These are phyloP conservation scores for Charadrius vociferus DNA, from an alignment of 2,113 vertebrate genomes.

Conservation along the genomic window DNA sequence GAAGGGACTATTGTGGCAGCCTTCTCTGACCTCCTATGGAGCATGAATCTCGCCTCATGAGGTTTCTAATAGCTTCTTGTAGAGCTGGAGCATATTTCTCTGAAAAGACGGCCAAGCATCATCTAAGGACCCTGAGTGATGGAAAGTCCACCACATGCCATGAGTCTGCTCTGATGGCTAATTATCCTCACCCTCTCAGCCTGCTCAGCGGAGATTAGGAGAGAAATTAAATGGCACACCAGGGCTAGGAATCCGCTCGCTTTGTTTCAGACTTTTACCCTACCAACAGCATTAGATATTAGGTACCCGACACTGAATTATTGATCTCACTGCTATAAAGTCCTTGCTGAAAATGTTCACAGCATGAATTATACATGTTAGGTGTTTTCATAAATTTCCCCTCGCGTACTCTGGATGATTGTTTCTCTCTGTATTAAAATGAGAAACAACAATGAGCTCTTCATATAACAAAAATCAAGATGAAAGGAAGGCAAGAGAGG, in stretches of 20 bases:
- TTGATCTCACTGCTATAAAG: background rate
- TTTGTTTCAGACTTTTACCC: background rate
- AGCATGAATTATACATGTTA: background rate
- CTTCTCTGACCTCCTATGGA: background rate
- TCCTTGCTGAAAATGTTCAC: background rate
- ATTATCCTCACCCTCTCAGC: background rate
- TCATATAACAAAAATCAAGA: background rate
- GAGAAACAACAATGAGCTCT: background rate
- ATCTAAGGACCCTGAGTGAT: slow-evolving; percentile 25
- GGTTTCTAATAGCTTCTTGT: background rate
- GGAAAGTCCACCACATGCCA: slow-evolving; percentile 36
- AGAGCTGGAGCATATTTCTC: background rate
- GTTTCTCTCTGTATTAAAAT: background rate
- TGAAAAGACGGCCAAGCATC: background rate
- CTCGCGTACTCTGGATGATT: background rate
- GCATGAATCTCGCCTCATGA: background rate
- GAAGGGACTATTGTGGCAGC: slow-evolving; percentile 36
- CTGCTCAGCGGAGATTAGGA: background rate
- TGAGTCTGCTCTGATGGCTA: background rate
- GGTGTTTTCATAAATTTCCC: background rate
- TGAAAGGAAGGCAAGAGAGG: background rate
- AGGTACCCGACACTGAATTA: background rate
- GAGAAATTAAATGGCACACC: background rate
- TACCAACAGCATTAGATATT: background rate
- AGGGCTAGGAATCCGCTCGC: background rate